Percentiles rank a stretch among this genome's conserved stretches.
Conservation (phyloP, 2,797 vertebrate species). For the Pristis pectinata region DNA sequence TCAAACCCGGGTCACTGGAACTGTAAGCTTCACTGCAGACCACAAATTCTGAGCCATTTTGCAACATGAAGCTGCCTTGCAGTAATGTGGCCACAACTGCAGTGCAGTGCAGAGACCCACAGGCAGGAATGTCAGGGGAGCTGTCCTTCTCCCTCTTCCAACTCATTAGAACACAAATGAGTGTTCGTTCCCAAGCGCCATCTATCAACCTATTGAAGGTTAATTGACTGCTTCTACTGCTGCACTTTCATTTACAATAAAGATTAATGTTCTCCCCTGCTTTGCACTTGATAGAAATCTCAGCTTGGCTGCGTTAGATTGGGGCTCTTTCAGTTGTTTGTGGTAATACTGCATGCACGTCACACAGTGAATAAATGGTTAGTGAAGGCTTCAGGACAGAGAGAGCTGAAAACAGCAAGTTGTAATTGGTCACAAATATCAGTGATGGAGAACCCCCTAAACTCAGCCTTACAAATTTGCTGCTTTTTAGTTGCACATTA, state of each 20-base stretch:
- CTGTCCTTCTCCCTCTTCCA: neutral
- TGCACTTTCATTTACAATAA: constrained; percentile 12
- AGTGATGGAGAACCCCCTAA: neutral
- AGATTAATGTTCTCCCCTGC: constrained; percentile 15
- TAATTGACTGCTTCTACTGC: constrained; percentile 28
- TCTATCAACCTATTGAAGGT: neutral
- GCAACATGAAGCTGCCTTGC: neutral
- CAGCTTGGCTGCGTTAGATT: neutral
- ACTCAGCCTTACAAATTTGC: neutral
- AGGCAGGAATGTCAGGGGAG: neutral
- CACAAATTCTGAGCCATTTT: too few relatives aligned
- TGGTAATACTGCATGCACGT: neutral
- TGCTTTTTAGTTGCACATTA: neutral
- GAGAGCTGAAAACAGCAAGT: neutral
- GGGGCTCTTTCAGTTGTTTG: neutral
- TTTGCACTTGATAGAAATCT: constrained; percentile 21
- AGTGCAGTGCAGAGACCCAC: neutral
- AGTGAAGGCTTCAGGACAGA: neutral
- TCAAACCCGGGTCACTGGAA: too few relatives aligned
- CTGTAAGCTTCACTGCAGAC: too few relatives aligned
- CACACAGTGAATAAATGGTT: neutral
- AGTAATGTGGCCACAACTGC: neutral
- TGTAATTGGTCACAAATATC: neutral
- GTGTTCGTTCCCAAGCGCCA: neutral
- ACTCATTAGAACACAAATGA: constrained; percentile 3